Evolutionary conservation across 2,113 vertebrate species (phyloP).

Genomic region (Epinephelus cyanopodus): DNA sequence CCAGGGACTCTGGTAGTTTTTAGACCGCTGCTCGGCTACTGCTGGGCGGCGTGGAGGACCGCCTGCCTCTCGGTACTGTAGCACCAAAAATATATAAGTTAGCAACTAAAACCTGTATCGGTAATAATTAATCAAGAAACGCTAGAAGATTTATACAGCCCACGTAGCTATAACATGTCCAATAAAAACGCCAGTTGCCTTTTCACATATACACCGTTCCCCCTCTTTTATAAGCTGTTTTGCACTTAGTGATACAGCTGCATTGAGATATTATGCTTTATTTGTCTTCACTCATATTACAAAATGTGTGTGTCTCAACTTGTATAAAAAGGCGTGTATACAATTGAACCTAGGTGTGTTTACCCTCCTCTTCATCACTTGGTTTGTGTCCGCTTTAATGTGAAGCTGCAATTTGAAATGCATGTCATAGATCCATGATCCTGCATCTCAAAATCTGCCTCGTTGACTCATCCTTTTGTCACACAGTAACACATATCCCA

Average conservation of each 20-base stretch:
- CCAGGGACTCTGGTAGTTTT: constrained; percentile 55
- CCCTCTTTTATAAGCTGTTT: neutral
- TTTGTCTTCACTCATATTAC: neutral
- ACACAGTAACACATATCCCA: neutral
- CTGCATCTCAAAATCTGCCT: constrained; percentile 29
- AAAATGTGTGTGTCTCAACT: neutral
- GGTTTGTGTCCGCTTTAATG: neutral
- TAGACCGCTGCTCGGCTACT: neutral
- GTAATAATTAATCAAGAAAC: neutral
- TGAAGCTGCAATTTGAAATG: constrained; percentile 52
- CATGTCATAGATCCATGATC: constrained; percentile 41
- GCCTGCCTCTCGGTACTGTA: neutral
- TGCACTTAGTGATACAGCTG: neutral
- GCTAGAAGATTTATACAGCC: neutral
- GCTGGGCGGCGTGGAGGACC: neutral
- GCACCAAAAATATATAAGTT: neutral
- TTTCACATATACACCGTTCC: neutral
- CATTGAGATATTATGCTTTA: too few relatives aligned
- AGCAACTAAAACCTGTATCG: neutral
- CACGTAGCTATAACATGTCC: too few relatives aligned
- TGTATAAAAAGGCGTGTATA: neutral
- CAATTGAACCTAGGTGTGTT: neutral
- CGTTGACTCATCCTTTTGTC: neutral
- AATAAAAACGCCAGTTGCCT: neutral
- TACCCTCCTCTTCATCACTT: constrained; percentile 1